Conservation (phyloP, 1,140 invertebrate genomes). For the Bombus confusus region DNA sequence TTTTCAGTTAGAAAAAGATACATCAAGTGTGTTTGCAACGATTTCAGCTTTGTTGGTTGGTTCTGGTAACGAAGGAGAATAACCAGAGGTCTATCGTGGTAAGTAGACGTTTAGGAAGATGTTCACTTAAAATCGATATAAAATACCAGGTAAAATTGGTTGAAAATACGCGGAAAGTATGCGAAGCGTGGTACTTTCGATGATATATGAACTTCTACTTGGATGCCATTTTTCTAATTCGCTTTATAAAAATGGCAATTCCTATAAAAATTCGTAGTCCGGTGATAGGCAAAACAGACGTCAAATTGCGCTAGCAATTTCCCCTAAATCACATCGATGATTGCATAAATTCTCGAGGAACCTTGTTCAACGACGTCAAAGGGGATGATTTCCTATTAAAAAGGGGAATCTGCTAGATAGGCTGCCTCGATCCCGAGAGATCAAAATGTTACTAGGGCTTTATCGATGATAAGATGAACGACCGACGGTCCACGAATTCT, state of each 20-base stretch:
- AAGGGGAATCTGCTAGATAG: neutral
- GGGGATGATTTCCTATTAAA: neutral
- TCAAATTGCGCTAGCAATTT: neutral
- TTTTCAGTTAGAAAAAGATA: neutral
- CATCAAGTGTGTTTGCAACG: neutral
- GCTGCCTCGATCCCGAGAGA: neutral
- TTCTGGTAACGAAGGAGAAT: neutral
- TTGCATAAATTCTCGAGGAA: neutral
- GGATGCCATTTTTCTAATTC: too few relatives aligned
- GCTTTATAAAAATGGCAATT: too few relatives aligned
- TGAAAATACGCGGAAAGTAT: too few relatives aligned
- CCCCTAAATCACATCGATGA: neutral
- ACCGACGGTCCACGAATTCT: neutral
- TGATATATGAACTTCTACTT: too few relatives aligned
- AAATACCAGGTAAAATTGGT: too few relatives aligned
- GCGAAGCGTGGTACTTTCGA: too few relatives aligned
- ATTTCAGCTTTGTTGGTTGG: neutral
- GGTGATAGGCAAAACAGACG: too few relatives aligned
- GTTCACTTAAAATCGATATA: too few relatives aligned
- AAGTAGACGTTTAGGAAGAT: too few relatives aligned
- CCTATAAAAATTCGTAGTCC: too few relatives aligned
- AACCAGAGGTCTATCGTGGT: too few relatives aligned
- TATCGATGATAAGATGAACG: constrained; percentile 6
- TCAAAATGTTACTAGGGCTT: constrained; percentile 15
- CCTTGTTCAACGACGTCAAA: neutral